Base-by-base conservation (phyloP, 2,113 vertebrate genomes). In the Onychorhynchus coronatus region DNA sequence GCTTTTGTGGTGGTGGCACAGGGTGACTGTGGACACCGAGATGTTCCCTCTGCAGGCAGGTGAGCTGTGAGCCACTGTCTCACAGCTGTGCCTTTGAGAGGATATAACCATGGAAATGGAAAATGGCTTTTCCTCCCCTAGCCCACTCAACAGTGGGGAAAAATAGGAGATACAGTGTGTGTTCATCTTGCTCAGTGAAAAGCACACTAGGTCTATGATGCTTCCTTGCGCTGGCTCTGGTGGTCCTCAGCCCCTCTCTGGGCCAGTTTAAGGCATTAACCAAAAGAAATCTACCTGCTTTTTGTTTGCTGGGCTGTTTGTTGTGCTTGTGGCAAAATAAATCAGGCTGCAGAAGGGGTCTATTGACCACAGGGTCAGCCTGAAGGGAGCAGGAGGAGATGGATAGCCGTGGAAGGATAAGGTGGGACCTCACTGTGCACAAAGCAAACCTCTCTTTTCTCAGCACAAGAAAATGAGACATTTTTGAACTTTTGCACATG, bases 11-110 rank as follows among this genome's bases (percentile, higher is more conserved):
- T 0, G 2, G 59, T 24, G 85, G 37, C 85, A 85, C 55, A 37
- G 52, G 47, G 50, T 0, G 24, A 44, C 24, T 2, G 41, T 3
- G 49, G 80, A 5, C 71, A 35, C 12, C 0, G 1, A 37, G 72
- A 27, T 63, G 58, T 50, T 49, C 33, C 53, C 28, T 47, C 72
- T 3, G 4, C 39, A 21, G 58, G 65, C 33, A 28, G 44, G 23
- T 6, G 71, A 35, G 53, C 28, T 0, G 6, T 2, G 5, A 35
- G 80, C 20, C 24, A 6, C 77, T 6, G 2, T 3, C 39, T 7
- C 8, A 19, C 37, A 49, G 56, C 41, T 68, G 35, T 1, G 3
- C 41, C 63, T 75, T 55, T 1, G 5, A 10, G 5, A 3, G 11
- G 58, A 21, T 27, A 15, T 2, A 9, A 14, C 46, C 33, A 8